Evolutionary conservation across 2,797 vertebrate genomes (phyloP), one percentile per base, ranked within the genome.

Genomic region (Sitta carolinensis): DNA sequence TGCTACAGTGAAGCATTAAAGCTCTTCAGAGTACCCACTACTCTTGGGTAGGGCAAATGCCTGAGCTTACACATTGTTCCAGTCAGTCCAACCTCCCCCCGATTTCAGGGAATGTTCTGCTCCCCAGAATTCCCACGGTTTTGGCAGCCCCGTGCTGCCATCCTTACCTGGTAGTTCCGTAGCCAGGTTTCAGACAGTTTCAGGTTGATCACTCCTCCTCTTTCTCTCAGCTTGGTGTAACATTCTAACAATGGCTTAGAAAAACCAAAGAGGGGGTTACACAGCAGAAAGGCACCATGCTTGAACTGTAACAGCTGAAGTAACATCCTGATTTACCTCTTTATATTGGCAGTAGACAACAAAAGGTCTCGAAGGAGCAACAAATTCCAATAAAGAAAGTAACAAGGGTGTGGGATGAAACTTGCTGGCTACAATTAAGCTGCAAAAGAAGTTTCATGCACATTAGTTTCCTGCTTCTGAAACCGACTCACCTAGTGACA

Each of bases 261-360:
- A 95, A 95, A 57, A 5, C 17, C 85, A 76, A 70, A 66, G 1
- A 83, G 26, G 2, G 59, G 11, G 59, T 96, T 88, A 94, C 9
- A 52, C 21, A 51, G 62, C 63, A 59, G 72, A 69, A 59, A 2
- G 40, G 34, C 43, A 63, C 42, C 54, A 34, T 7, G 18, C 50
- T 34, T 13, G 15, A 64, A 50, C 75, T 23, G 0, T 16, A 70
- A 58, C 63, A 87, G 79, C 47, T 40, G 7, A n/a, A 87, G 34
- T 21, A 75, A 75, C 17, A 12, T 20, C 47, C 20, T 19, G 10
- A 66, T 88, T 98, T 98, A 99, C 99, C 99, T 99, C 99, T 98
- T 99, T 99, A 80, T 99, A 99, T 61, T 99, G 99, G 92, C 98
- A 99, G 97, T 99, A 99, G 58, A 99, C 98, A 30, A 99, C 99